Base-by-base conservation (phyloP, 2,113 vertebrate species). In the Dolichotis patagonum region DNA sequence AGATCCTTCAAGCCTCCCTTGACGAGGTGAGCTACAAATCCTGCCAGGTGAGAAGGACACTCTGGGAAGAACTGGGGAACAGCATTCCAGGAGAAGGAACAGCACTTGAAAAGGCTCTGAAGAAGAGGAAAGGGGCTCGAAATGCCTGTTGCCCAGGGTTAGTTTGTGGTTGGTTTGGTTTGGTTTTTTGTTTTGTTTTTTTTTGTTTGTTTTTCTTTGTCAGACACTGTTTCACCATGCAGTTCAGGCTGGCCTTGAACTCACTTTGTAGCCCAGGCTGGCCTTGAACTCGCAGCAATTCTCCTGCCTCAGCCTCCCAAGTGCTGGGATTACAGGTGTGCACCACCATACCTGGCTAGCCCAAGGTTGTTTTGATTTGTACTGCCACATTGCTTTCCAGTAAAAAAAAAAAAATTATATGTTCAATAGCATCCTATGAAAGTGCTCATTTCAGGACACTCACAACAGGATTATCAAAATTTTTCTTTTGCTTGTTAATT, bases 401-500 rank as follows among this genome's bases (percentile, higher is more conserved):
- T 52, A 80, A 80, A 91, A 87, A 71, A 67, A 84, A 52, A 52
- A 52, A 58, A 69, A 19, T 13, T 43, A 9, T 11, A 20, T 30
- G 1, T 63, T 94, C 75, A 93, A 63, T 1, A 71, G 71, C 14
- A 63, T 38, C 38, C 6, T 63, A 49, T 43, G 32, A 85, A 87
- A 85, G 26, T 77, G 41, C 52, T 80, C 24, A 3, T 85, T 85
- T 71, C 83, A 88, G 89, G 54, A 73, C n/a, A 85, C 52, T 30
- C 30, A 41, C 1, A 12, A 5, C 3, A 35, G n/a, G 26, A 41
- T 65, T 80, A 43, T 69, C 91, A 49, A 49, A 65, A n/a, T 1
- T 26, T 85, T 96, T 82, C 20, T 7, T n/a, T 84, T 85, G 58
- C 52, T 81, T 88, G 71, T n/a, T 46, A 60, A 88, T 81, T 83